phyloP scores from a whole-genome alignment of 1,140 invertebrate genomes.

The Brachystomella parvula region DNA sequence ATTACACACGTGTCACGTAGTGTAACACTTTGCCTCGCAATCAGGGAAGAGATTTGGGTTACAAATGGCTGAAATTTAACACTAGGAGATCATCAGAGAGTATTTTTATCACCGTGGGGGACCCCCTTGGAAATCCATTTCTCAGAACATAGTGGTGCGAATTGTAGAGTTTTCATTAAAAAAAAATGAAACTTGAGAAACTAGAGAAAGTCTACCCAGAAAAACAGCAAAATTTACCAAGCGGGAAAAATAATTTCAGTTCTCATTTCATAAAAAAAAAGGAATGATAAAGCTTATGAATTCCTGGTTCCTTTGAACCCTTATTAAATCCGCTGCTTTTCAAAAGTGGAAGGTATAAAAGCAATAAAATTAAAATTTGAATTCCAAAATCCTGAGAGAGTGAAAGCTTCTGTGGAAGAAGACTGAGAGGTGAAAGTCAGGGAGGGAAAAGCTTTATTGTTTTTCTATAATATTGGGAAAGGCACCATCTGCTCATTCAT shows the following conservation, averaged over 20 bases:
- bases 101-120: background rate
- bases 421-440: background rate
- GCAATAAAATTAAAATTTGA: background rate
- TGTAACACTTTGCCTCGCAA: too few relatives aligned
- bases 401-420: background rate
- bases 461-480: background rate
- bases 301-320: background rate
- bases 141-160: background rate
- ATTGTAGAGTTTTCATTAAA: background rate
- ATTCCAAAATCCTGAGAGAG: background rate
- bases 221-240: background rate
- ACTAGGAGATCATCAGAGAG: conserved; percentile 1
- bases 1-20: background rate
- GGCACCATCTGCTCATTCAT: background rate
- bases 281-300: background rate
- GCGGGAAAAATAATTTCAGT: too few relatives aligned
- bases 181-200: background rate
- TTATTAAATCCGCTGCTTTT: background rate
- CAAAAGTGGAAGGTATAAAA: background rate
- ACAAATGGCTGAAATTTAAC: conserved; percentile 6
- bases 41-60: background rate
- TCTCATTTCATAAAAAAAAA: background rate
- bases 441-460: background rate
- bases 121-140: too few relatives aligned
- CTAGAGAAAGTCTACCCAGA: background rate